phyloP scores from a whole-genome alignment of 2,113 vertebrate genomes.

The Clupea harengus region DNA sequence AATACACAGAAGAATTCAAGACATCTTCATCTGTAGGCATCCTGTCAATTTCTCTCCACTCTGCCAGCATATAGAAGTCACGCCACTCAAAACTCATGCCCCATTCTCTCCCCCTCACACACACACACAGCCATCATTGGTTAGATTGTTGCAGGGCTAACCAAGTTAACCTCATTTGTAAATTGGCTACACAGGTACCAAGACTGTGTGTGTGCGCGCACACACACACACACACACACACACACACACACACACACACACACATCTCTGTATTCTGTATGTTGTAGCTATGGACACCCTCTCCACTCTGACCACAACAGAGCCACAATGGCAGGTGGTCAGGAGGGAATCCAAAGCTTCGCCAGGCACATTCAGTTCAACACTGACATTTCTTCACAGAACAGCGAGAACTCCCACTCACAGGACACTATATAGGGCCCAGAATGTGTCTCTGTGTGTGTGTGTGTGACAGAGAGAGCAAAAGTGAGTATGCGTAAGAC shows the following conservation, averaged over 20 bases:
- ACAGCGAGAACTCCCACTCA: not conserved
- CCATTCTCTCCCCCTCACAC: not conserved
- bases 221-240: no score
- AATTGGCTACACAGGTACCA: not conserved
- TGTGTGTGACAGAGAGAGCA: not conserved
- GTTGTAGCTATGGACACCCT: not conserved
- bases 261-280: not conserved
- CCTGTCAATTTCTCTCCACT: constrained; percentile 9
- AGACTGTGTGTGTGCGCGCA: no score
- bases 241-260: no score
- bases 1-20: not conserved
- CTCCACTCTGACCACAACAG: not conserved
- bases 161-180: not conserved
- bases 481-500: not conserved
- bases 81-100: not conserved
- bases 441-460: not conserved
- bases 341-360: not conserved
- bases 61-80: not conserved
- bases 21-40: constrained; percentile 15
- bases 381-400: not conserved
- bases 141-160: not conserved
- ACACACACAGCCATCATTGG: not conserved
- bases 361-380: not conserved
- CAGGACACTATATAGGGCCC: not conserved
- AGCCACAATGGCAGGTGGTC: not conserved